A percentile compares a stretch with the other conserved stretches of the same genome.
Conservation (phyloP, 2,888 invertebrate species). For the Pharmacophagus antenor region DNA sequence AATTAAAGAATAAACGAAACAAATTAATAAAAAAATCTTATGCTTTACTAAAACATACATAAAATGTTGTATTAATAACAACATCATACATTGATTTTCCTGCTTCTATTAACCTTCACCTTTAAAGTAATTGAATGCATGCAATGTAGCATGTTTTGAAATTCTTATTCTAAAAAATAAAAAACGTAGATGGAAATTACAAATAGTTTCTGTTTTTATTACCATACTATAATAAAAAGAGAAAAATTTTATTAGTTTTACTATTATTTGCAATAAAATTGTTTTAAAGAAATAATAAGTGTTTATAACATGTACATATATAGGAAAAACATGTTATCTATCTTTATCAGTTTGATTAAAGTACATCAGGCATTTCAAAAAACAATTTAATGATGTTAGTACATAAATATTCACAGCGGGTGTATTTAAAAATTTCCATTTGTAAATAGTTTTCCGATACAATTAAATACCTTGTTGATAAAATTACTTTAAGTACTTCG, state of each 20-base stretch:
- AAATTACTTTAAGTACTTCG: background rate
- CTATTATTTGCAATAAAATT: too few relatives aligned
- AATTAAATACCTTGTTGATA: background rate
- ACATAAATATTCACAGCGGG: background rate
- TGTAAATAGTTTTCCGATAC: background rate
- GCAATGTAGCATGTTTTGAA: background rate
- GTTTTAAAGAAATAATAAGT: too few relatives aligned
- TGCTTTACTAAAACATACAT: background rate
- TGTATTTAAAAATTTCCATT: background rate
- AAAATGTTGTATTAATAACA: background rate
- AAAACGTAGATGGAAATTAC: too few relatives aligned
- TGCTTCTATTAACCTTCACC: background rate
- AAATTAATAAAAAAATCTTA: background rate
- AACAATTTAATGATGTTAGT: background rate
- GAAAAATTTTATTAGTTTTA: too few relatives aligned
- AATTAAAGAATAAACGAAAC: constrained; percentile 35
- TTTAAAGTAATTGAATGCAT: too few relatives aligned
- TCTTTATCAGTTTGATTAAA: background rate
- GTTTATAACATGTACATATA: background rate
- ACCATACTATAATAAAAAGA: too few relatives aligned
- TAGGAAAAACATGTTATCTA: background rate
- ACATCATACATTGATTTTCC: background rate
- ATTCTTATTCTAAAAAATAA: too few relatives aligned
- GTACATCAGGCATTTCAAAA: too few relatives aligned
- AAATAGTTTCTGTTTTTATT: too few relatives aligned